These are phyloP conservation scores for Eudasyphora cyanicolor DNA, from an alignment of 2,888 invertebrate genomes.

Conservation along the genomic window DNA sequence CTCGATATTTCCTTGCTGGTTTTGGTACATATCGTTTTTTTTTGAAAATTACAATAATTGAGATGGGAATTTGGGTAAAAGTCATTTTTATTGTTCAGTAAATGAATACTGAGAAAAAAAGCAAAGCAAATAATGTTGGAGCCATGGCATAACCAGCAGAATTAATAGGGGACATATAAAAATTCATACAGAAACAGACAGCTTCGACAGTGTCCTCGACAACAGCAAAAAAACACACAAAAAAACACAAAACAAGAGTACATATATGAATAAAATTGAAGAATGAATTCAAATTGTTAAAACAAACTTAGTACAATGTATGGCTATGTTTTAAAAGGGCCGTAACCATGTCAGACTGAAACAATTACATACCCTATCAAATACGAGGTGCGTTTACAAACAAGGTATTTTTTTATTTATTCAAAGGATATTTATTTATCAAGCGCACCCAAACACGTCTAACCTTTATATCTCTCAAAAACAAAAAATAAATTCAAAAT, in stretches of 20 bases:
- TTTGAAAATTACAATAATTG: constrained; percentile 56
- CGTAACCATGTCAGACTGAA: background rate
- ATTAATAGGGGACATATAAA: constrained; percentile 48
- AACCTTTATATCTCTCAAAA: too few relatives aligned
- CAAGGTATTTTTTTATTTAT: too few relatives aligned
- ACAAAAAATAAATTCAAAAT: background rate
- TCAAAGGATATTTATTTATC: background rate
- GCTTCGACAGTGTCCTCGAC: constrained; percentile 31
- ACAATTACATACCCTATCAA: background rate
- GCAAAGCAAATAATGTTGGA: background rate
- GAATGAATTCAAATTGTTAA: background rate
- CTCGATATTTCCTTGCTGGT: too few relatives aligned
- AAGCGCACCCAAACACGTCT: background rate
- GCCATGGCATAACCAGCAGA: constrained; percentile 19
- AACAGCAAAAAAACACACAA: background rate
- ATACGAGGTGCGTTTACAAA: too few relatives aligned
- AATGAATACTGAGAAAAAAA: background rate
- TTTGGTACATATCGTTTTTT: background rate
- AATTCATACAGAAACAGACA: background rate
- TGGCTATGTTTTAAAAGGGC: background rate
- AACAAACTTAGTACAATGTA: constrained; percentile 14
- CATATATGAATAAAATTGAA: too few relatives aligned
- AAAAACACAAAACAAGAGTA: background rate
- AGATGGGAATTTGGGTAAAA: constrained; percentile 50
- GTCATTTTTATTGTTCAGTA: constrained; percentile 30